phyloP scores from a whole-genome alignment of 37 sponge, comb jelly and placozoan species.

The Petrosia ficiformis region DNA sequence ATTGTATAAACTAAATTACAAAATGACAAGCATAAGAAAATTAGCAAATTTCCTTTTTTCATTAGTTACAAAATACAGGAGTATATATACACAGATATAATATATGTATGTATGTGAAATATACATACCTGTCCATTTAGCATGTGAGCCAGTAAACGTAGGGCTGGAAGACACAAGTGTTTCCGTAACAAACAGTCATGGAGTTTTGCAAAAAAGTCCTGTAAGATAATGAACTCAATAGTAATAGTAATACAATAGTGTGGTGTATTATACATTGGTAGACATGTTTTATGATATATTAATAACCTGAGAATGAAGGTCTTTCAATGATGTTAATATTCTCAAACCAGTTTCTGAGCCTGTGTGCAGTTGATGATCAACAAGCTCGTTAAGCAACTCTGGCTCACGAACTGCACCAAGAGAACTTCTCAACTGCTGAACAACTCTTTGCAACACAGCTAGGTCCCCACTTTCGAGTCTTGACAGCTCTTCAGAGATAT shows the following conservation, averaged over 20 bases:
- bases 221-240: neutral
- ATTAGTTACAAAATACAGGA: neutral
- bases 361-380: slow-evolving; percentile 66
- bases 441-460: slow-evolving; percentile 1
- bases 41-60: neutral
- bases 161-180: slow-evolving; percentile 26
- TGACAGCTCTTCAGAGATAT: slow-evolving; percentile 35
- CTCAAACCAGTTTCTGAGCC: slow-evolving; percentile 49
- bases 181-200: slow-evolving; percentile 32
- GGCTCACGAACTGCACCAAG: slow-evolving; percentile 27
- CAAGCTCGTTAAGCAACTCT: slow-evolving; percentile 48
- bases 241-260: neutral
- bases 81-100: too few relatives aligned
- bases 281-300: neutral
- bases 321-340: slow-evolving; percentile 40
- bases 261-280: neutral
- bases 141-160: slow-evolving; percentile 53
- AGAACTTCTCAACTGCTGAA: neutral
- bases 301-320: slow-evolving; percentile 63
- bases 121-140: slow-evolving; percentile 61
- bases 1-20: too few relatives aligned
- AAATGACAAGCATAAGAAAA: neutral
- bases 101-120: too few relatives aligned
- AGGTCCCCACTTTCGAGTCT: slow-evolving; percentile 34
- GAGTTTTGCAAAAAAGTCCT: slow-evolving; percentile 73